Evolutionary conservation across 2,113 vertebrate species (phyloP).

Genomic region (Siniperca chuatsi): DNA sequence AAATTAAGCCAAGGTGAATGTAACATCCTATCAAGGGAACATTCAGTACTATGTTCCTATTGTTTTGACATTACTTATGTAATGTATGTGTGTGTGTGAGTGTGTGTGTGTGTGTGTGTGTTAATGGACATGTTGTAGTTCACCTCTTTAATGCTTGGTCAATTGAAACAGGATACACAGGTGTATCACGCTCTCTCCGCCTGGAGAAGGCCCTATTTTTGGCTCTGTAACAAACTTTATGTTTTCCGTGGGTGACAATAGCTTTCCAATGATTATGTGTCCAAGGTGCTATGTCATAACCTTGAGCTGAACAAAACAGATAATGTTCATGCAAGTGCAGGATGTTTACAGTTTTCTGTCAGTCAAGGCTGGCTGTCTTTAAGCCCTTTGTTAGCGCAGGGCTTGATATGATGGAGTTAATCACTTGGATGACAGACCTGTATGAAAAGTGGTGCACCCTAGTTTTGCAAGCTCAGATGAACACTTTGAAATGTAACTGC

Average conservation of each 20-base stretch:
- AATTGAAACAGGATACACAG: conserved; percentile 61
- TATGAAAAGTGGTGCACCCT: neutral
- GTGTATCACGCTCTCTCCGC: conserved; percentile 17
- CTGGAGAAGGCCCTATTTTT: conserved; percentile 6
- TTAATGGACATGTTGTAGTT: neutral
- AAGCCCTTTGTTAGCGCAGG: neutral
- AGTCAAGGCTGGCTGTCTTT: neutral
- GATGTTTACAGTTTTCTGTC: neutral
- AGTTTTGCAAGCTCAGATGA: neutral
- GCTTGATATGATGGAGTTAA: conserved; percentile 13
- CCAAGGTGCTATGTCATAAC: conserved; percentile 44
- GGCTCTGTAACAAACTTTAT: neutral
- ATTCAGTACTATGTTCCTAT: conserved; percentile 40
- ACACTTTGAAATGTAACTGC: neutral
- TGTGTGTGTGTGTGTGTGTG: conserved; percentile 1
- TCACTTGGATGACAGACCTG: neutral
- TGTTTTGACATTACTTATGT: conserved; percentile 44
- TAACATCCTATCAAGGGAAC: conserved; percentile 43
- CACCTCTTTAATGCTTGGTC: conserved; percentile 49
- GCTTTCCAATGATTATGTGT: neutral
- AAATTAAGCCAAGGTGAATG: conserved; percentile 28
- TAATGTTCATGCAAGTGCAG: neutral
- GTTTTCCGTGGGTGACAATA: neutral
- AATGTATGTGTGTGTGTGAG: conserved; percentile 19
- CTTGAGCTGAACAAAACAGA: neutral